Base-by-base conservation (phyloP, 2,888 invertebrate genomes). In the Lasioglossum vierecki region DNA sequence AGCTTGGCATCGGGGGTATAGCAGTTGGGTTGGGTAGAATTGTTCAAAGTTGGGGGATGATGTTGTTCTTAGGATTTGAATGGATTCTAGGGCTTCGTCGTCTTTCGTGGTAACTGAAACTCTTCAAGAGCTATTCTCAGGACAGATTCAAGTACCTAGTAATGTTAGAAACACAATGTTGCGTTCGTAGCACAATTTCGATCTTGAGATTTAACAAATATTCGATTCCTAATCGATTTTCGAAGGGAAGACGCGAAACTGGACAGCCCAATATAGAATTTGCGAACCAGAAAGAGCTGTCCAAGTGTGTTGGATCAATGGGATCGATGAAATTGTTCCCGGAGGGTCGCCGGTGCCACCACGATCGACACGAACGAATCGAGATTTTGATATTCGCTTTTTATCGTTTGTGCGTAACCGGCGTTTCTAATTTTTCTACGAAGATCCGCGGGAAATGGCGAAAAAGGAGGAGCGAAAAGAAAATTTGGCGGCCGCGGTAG, bases 371-470 rank as follows among this genome's bases (percentile, higher is more conserved):
- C 73, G 80, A 88, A 82, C 81, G 86, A 88, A 83, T 57, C 82
- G 86, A 85, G 60, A 82, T 91, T 91, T 90, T 91, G 88, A 91
- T 91, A 91, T 84, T 83, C 85, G 84, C 82, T 91, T 89, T 90
- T 86, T 85, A 90, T 91, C 81, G 82, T 87, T 85, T 88, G 75
- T 84, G 85, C 76, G 82, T 83, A 39, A 84, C 77, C 86, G 70
- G 87, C 90, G 89, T 94, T 93, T 93, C 92, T 92, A 93, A 92
- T 94, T 94, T 94, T 94, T 94, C 91, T 94, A 94, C 91, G 84
- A 91, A 78, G 85, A 88, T 78, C 9, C 81, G 84, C 80, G 80
- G 80, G 30, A 73, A 66, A 39, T 39, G 68, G 18, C 22, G 22
- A 68, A 39, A 68, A 39, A 68, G 18, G 30, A 68, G 68, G 22